phyloP scores from a whole-genome alignment of 2,113 vertebrate genomes.

The Phyllostomus discolor region DNA sequence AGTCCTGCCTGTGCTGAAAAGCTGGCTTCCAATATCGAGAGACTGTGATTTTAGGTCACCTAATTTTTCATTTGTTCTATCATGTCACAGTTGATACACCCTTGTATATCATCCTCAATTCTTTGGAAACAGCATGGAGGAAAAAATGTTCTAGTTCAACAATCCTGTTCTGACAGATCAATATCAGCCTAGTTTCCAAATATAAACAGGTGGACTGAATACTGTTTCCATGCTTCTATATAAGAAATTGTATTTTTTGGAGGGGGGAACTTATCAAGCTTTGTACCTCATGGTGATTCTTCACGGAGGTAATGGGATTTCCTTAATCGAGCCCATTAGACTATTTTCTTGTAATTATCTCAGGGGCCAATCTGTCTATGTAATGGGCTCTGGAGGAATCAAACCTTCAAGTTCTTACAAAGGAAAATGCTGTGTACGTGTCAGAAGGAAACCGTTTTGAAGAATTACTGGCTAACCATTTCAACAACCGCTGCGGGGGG shows the following conservation, averaged over 20 bases:
- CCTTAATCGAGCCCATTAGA: constrained; percentile 50
- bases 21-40: neutral
- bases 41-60: neutral
- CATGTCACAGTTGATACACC: neutral
- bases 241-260: neutral
- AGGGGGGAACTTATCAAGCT: neutral
- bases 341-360: neutral
- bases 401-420: constrained; percentile 47
- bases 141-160: constrained; percentile 28
- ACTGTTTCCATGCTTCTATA: constrained; percentile 5
- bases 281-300: constrained; percentile 12
- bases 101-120: neutral
- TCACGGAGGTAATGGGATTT: constrained; percentile 58
- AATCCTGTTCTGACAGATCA: neutral
- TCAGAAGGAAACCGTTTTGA: constrained; percentile 30
- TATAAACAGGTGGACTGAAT: neutral
- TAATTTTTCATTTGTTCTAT: neutral
- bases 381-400: constrained; percentile 46
- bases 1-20: neutral
- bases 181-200: constrained; percentile 49
- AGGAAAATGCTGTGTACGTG: constrained; percentile 24
- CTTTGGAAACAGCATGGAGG: constrained; percentile 10
- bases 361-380: neutral
- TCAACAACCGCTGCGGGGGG: neutral
- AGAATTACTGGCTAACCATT: constrained; percentile 24